A percentile compares a stretch with the other conserved stretches of the same genome.
phyloP scores from a whole-genome alignment of 2,113 vertebrate species.

The Sterrhoptilus dennistouni region DNA sequence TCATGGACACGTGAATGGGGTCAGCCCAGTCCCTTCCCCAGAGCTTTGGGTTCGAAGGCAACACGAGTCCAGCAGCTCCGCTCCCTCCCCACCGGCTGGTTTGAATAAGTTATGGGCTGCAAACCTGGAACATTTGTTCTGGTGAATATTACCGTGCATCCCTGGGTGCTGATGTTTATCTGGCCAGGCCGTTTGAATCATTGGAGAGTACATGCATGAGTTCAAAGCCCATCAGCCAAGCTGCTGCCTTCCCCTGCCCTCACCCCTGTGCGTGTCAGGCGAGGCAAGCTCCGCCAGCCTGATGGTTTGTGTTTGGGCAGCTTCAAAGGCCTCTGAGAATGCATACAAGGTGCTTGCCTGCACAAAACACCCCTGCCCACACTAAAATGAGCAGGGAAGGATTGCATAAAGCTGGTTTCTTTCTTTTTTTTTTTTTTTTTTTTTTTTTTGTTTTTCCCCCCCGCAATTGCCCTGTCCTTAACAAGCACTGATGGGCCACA shows the following conservation, averaged over 20 bases:
- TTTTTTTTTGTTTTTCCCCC: neutral
- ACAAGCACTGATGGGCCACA: neutral
- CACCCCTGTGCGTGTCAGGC: neutral
- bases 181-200: neutral
- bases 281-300: neutral
- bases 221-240: neutral
- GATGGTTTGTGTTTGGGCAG: neutral
- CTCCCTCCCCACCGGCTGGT: neutral
- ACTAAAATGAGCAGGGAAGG: neutral
- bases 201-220: neutral
- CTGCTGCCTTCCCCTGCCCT: neutral
- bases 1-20: accelerated
- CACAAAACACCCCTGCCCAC: neutral
- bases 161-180: constrained; percentile 35
- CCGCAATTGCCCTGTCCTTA: neutral
- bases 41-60: neutral
- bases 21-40: neutral
- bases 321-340: neutral
- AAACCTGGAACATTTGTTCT: constrained; percentile 20
- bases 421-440: neutral
- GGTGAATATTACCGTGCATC: neutral
- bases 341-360: neutral
- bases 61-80: accelerated
- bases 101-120: neutral
- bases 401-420: neutral